A percentile compares a stretch with the other conserved stretches of the same genome.
phyloP scores from a whole-genome alignment of 2,888 invertebrate genomes.

The Spilarctia lutea region DNA sequence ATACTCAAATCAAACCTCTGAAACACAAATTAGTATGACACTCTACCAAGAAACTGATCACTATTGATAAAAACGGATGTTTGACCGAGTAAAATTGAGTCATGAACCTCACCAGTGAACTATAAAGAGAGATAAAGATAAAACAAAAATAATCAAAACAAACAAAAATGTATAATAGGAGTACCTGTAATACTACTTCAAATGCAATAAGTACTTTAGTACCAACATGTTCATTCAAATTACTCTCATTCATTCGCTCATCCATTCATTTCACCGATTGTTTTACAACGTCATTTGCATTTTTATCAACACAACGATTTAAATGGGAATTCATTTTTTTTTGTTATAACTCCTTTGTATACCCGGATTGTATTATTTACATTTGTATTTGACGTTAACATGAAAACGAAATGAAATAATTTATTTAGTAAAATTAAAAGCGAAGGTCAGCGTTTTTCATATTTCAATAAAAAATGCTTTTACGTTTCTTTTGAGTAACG shows the following conservation, averaged over 20 bases:
- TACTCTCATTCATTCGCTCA: slow-evolving; percentile 24
- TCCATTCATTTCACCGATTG: slow-evolving; percentile 40
- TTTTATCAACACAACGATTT: slow-evolving; percentile 46
- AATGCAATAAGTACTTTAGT: slow-evolving; percentile 19
- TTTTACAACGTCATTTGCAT: slow-evolving; percentile 47
- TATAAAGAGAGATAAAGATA: too few species aligned
- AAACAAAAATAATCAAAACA: not conserved
- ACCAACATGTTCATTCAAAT: slow-evolving; percentile 17
- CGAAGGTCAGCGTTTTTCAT: too few species aligned
- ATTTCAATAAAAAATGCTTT: too few species aligned
- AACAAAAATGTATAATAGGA: slow-evolving; percentile 8
- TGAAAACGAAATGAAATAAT: not conserved
- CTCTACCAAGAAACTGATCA: too few species aligned
- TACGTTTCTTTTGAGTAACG: too few species aligned
- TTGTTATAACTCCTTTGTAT: slow-evolving; percentile 28
- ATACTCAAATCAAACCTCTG: too few species aligned
- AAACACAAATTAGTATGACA: too few species aligned
- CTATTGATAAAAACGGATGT: too few species aligned
- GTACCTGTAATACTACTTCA: slow-evolving; percentile 19
- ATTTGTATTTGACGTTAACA: not conserved
- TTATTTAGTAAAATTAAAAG: not conserved
- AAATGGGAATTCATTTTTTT: slow-evolving; percentile 32
- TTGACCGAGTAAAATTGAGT: too few species aligned
- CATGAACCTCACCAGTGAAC: too few species aligned
- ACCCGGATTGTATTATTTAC: not conserved